A percentile compares a stretch with the other conserved stretches of the same genome.
phyloP scores from a whole-genome alignment of 2,888 invertebrate genomes.

The Pomacea canaliculata region DNA sequence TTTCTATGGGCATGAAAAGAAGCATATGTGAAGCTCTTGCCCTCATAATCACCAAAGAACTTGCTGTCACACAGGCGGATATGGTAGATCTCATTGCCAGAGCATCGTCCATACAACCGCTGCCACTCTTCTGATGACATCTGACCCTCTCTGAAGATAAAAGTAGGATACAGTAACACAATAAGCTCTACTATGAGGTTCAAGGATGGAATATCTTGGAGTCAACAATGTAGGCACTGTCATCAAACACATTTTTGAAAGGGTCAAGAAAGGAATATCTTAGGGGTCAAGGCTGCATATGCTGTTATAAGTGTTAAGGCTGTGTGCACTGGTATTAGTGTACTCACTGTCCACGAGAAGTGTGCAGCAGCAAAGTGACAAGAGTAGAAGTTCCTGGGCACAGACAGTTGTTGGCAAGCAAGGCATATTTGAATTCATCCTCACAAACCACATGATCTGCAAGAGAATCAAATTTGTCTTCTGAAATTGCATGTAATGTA shows the following conservation, averaged over 20 bases:
- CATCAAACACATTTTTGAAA: too few relatives aligned
- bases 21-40: slow-evolving; percentile 99
- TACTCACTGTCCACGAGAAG: slow-evolving; percentile 96
- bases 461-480: slow-evolving; percentile 24
- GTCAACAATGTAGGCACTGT: too few relatives aligned
- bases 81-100: slow-evolving; percentile 99
- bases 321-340: background rate
- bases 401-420: slow-evolving; percentile 97
- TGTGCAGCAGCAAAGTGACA: slow-evolving; percentile 94
- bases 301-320: too few relatives aligned
- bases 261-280: too few relatives aligned
- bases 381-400: slow-evolving; percentile 97
- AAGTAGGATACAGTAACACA: background rate
- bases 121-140: slow-evolving; percentile 98
- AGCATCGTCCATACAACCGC: slow-evolving; percentile 96
- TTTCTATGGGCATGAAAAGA: slow-evolving; percentile 99
- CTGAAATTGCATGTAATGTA: background rate
- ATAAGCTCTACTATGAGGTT: background rate
- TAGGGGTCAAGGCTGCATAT: too few relatives aligned
- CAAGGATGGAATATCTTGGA: too few relatives aligned
- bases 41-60: slow-evolving; percentile 98
- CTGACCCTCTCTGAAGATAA: slow-evolving; percentile 85
- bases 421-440: slow-evolving; percentile 98
- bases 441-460: slow-evolving; percentile 96
- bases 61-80: slow-evolving; percentile 93